Percentiles rank a stretch among this genome's conserved stretches.
phyloP scores from a whole-genome alignment of 2,113 vertebrate species.

The Tupaia tana region DNA sequence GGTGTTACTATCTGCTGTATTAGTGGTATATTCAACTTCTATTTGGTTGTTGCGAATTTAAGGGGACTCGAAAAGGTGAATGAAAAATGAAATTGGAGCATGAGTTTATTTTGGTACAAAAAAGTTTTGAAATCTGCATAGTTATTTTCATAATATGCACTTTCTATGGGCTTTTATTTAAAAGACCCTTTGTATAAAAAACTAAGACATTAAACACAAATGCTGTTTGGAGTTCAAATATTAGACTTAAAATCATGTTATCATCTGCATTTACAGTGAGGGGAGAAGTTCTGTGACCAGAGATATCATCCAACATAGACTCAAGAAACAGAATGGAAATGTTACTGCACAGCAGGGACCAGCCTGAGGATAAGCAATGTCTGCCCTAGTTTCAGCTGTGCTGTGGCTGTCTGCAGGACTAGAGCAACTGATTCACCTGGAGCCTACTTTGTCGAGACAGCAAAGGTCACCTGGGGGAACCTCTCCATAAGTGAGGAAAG shows the following conservation, averaged over 20 bases:
- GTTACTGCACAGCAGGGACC: fast-evolving
- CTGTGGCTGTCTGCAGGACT: fast-evolving
- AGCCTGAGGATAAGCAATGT: fast-evolving
- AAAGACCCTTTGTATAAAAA: not conserved
- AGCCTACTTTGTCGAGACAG: not conserved
- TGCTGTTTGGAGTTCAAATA: not conserved
- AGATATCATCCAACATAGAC: not conserved
- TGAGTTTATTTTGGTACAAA: too few relatives aligned
- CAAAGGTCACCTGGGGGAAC: not conserved
- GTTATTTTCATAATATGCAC: too few relatives aligned
- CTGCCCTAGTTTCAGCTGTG: fast-evolving
- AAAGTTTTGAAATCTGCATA: too few relatives aligned
- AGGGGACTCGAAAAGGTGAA: too few relatives aligned
- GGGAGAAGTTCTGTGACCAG: not conserved
- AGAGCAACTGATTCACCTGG: not conserved
- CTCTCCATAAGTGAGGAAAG: not conserved
- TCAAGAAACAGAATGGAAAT: not conserved
- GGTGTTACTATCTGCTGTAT: not conserved
- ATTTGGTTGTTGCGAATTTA: not conserved
- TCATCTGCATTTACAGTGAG: not conserved
- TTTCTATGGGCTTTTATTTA: too few relatives aligned
- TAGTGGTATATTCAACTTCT: not conserved
- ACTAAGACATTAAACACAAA: not conserved
- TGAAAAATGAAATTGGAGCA: too few relatives aligned
- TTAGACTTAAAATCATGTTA: not conserved